Evolutionary conservation across 2,888 invertebrate genomes (phyloP).

Genomic region (Saturnia japonica): DNA sequence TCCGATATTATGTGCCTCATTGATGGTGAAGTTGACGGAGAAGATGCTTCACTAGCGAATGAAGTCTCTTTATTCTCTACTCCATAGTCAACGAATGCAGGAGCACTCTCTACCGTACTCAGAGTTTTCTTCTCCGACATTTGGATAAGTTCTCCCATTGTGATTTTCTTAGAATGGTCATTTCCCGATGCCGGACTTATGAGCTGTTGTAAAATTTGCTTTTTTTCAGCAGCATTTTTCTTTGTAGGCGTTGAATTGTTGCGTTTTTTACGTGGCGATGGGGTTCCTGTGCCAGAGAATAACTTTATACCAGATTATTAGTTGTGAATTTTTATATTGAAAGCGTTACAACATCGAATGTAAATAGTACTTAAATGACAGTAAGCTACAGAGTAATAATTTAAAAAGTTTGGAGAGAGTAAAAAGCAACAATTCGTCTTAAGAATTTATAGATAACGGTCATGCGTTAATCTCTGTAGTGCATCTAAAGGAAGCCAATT

Average conservation of each 20-base stretch:
- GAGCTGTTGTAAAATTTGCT: conserved; percentile 90
- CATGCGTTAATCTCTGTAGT: conserved; percentile 57
- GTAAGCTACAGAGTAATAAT: conserved; percentile 53
- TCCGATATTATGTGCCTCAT: conserved; percentile 81
- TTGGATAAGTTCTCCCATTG: conserved; percentile 88
- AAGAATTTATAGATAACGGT: conserved; percentile 26
- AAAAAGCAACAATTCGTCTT: conserved; percentile 32
- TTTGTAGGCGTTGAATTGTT: conserved; percentile 90
- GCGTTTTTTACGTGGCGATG: conserved; percentile 89
- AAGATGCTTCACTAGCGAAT: conserved; percentile 78
- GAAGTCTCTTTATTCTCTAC: conserved; percentile 83
- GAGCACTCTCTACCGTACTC: conserved; percentile 75
- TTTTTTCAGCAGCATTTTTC: conserved; percentile 89
- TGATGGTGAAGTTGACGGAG: conserved; percentile 79
- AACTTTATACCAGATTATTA: conserved; percentile 31
- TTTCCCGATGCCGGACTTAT: conserved; percentile 85
- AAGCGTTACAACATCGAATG: conserved; percentile 63
- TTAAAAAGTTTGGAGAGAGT: conserved; percentile 37
- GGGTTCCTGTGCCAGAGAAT: conserved; percentile 82
- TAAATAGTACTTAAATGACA: conserved; percentile 44
- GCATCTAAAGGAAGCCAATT: conserved; percentile 74
- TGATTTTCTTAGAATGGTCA: conserved; percentile 84
- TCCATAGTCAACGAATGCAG: conserved; percentile 72
- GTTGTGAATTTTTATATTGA: conserved; percentile 35
- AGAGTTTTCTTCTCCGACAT: conserved; percentile 84